A percentile compares a stretch with the other conserved stretches of the same genome.
These are phyloP conservation scores for Agapornis canus DNA, from an alignment of 2,797 vertebrate species.

Conservation along the genomic window DNA sequence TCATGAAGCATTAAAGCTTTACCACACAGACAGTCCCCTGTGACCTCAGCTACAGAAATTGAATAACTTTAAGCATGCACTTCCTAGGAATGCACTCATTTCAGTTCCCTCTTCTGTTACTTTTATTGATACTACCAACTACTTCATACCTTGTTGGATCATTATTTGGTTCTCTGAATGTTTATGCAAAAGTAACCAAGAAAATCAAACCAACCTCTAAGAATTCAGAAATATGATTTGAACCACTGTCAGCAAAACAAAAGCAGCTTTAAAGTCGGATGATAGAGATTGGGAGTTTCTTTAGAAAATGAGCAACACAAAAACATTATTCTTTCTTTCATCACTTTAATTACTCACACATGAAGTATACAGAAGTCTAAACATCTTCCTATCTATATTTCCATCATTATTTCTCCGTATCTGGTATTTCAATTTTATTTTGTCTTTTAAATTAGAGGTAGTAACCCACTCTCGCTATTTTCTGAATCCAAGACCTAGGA, in stretches of 20 bases:
- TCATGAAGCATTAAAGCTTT: slow-evolving; percentile 71
- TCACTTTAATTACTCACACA: not conserved
- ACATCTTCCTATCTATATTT: not conserved
- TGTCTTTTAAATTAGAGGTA: not conserved
- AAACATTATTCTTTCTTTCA: not conserved
- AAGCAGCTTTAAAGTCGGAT: not conserved
- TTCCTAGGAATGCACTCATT: slow-evolving; percentile 39
- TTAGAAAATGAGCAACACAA: not conserved
- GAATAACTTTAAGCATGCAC: slow-evolving; percentile 50
- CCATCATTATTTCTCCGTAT: not conserved
- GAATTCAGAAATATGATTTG: not conserved
- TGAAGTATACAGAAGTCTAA: not conserved
- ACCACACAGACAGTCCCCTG: slow-evolving; percentile 52
- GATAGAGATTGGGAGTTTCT: not conserved
- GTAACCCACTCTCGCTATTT: not conserved
- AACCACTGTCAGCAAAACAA: not conserved
- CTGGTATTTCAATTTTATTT: not conserved
- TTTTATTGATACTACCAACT: slow-evolving; percentile 17
- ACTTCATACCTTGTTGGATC: not conserved
- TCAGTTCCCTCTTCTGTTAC: not conserved
- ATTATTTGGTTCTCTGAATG: slow-evolving; percentile 1
- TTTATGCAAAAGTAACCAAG: not conserved
- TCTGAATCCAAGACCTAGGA: not conserved
- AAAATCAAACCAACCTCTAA: not conserved
- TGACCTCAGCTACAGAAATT: slow-evolving; percentile 62